Evolutionary conservation across 2,888 invertebrate genomes (phyloP), one percentile per base, ranked within the genome.

Genomic region (Clepsis dumicolana): DNA sequence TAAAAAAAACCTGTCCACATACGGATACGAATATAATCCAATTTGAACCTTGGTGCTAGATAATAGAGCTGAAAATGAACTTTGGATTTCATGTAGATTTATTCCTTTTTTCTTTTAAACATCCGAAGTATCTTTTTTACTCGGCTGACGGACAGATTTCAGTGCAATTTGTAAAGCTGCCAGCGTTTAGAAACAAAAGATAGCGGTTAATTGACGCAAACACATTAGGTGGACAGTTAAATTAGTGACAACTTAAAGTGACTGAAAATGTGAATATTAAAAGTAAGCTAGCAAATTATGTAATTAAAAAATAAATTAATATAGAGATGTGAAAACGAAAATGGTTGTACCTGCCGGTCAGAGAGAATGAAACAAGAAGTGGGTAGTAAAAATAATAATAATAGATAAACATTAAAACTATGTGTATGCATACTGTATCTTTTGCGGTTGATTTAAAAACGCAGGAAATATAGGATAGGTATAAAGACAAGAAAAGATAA

Each of bases 111-210:
- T 18, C 0, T 44, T 44, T 44, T 44, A 14, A 24, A 52, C 25
- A 8, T n/a, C 1, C 29, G 5, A 44, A 44, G 35, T 44, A 38
- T 24, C 10, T 25, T 52, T 60, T n/a, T 25, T 18, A 35, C 24
- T 29, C 29, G 10, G 4, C 18, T 52, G 52, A 52, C 25, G n/a
- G 14, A 16, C 2, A 16, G 62, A 16, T 25, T 56, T 24, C 27
- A 10, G 35, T 5, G 50, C 50, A 57, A 67, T 63, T 67, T 67
- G 67, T 67, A 38, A 62, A 63, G 67, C 62, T 63, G 67, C 57
- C 67, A 62, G 44, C 21, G n/a, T 25, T 41, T 16, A 4, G 35
- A 16, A 48, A 48, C 44, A 56, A 62, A 24, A 52, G 61, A 62
- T 56, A 63, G 56, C 18, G 27, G 48, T 7, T 67, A 63, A 67